phyloP scores from a whole-genome alignment of 2,797 vertebrate species.

The Cygnus olor region DNA sequence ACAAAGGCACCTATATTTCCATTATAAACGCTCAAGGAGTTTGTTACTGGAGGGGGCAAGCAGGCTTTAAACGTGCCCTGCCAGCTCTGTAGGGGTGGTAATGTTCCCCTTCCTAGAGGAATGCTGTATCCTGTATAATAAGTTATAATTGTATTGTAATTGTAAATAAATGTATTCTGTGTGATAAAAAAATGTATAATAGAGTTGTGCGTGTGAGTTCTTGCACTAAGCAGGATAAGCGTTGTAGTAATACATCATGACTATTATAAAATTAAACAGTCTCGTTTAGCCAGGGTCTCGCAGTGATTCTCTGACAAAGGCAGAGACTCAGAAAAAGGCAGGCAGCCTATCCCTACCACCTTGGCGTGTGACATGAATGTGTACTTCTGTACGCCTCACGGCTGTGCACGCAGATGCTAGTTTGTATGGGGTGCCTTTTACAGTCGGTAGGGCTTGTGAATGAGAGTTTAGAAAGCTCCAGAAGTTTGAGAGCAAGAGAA shows the following conservation, averaged over 20 bases:
- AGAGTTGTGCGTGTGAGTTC: neutral
- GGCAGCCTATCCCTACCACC: neutral
- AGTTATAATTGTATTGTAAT: no score
- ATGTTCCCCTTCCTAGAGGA: neutral
- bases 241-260: neutral
- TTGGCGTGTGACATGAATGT: neutral
- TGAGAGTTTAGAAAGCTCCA: neutral
- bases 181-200: neutral
- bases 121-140: neutral
- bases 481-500: neutral
- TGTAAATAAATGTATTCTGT: no score
- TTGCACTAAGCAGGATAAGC: neutral
- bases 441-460: neutral
- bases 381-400: neutral
- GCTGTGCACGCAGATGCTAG: fast-evolving
- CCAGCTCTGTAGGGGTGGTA: neutral
- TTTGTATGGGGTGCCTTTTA: neutral
- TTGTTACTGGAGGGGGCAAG: no score
- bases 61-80: neutral
- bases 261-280: neutral
- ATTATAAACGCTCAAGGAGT: neutral
- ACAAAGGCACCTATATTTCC: neutral
- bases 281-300: neutral
- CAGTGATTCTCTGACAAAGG: neutral
- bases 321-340: neutral